These are phyloP conservation scores for Heliothis subflexa DNA, from an alignment of 1,140 invertebrate genomes.

Conservation along the genomic window DNA sequence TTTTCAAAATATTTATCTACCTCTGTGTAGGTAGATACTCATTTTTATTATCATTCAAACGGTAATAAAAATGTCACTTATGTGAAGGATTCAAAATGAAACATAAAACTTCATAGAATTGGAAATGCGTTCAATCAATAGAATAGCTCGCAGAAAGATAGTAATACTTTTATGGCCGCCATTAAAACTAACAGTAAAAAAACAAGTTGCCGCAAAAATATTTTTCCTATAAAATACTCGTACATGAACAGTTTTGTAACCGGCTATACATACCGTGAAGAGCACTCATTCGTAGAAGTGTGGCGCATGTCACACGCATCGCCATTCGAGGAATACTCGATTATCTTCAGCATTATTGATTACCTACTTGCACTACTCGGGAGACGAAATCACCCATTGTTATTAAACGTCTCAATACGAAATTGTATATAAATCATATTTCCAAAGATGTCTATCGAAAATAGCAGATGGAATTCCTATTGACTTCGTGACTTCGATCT, in stretches of 20 bases:
- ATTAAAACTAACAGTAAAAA: no score
- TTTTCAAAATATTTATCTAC: no score
- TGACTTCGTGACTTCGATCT: no score
- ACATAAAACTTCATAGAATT: no score
- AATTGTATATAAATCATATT: neutral
- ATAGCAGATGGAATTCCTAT: neutral
- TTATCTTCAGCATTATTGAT: constrained; percentile 63
- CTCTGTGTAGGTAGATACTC: no score
- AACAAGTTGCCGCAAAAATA: neutral
- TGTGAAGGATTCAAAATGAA: no score
- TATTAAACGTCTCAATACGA: constrained; percentile 32
- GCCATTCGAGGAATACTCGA: constrained; percentile 65
- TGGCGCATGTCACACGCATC: constrained; percentile 72
- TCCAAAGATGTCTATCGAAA: constrained; percentile 6
- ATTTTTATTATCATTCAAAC: no score
- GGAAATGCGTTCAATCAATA: no score
- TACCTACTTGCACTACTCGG: constrained; percentile 44
- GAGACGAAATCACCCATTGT: constrained; percentile 65
- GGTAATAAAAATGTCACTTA: no score
- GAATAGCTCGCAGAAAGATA: no score
- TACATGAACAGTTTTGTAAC: constrained; percentile 32
- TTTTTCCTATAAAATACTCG: neutral
- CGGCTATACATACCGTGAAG: constrained; percentile 54
- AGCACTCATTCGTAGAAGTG: constrained; percentile 61
- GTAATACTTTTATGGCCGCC: no score